Conservation (phyloP, 2,888 invertebrate genomes). For the Crioceris asparagi region DNA sequence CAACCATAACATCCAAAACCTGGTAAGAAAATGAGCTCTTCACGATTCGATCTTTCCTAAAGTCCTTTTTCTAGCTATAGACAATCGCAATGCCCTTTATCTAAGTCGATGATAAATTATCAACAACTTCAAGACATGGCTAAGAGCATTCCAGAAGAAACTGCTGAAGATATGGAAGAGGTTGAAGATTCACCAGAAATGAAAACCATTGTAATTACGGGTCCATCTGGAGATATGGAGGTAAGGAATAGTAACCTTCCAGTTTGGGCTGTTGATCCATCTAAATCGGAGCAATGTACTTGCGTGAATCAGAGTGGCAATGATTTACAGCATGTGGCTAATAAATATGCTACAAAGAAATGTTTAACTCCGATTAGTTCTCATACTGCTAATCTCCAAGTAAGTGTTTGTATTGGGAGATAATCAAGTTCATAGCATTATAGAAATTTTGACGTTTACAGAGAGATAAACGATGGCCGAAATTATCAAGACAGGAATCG, state of each 20-base stretch:
- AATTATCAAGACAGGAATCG: too few species aligned
- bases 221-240: slow-evolving; percentile 29
- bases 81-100: slow-evolving; percentile 29
- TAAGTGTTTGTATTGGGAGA: too few species aligned
- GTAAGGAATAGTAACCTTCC: slow-evolving; percentile 21
- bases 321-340: slow-evolving; percentile 30
- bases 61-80: slow-evolving; percentile 14
- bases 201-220: slow-evolving; percentile 23
- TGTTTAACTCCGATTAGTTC: slow-evolving; percentile 1
- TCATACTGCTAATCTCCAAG: slow-evolving; percentile 1
- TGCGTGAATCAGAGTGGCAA: slow-evolving; percentile 28
- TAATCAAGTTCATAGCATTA: too few species aligned
- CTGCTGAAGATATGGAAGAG: slow-evolving; percentile 24
- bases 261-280: slow-evolving; percentile 22
- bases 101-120: slow-evolving; percentile 29
- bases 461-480: too few species aligned
- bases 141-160: slow-evolving; percentile 32
- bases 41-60: neutral
- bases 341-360: slow-evolving; percentile 23
- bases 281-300: slow-evolving; percentile 28
- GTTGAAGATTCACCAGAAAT: slow-evolving; percentile 20
- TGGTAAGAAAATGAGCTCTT: slow-evolving; percentile 17
- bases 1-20: slow-evolving; percentile 30
- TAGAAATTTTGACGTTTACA: too few species aligned
- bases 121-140: slow-evolving; percentile 35